Evolutionary conservation across 2,797 vertebrate species (phyloP).

Genomic region (Arnoldichthys spilopterus): DNA sequence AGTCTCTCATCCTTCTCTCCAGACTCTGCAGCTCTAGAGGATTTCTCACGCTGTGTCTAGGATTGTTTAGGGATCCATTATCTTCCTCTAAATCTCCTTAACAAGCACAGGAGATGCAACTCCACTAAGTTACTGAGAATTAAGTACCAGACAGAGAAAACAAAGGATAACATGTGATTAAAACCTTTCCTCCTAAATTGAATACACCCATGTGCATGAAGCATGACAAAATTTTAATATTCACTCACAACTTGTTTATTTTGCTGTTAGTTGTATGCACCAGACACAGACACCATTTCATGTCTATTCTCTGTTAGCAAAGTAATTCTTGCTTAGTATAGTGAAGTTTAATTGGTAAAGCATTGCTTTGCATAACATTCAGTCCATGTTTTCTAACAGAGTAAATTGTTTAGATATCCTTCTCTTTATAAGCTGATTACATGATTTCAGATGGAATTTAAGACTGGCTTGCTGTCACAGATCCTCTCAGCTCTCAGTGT

Average conservation of each 20-base stretch:
- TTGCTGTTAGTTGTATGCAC: constrained; percentile 26
- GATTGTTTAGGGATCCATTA: constrained; percentile 32
- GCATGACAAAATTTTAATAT: neutral
- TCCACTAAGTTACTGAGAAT: constrained; percentile 3
- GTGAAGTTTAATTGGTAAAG: constrained; percentile 22
- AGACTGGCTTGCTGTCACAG: neutral
- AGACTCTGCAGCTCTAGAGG: neutral
- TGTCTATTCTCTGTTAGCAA: constrained; percentile 20
- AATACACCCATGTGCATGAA: neutral
- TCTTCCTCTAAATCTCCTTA: constrained; percentile 16
- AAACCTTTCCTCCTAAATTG: neutral
- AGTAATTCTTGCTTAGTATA: constrained; percentile 32
- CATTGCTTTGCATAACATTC: neutral
- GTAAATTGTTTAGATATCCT: neutral
- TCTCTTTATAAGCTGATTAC: neutral
- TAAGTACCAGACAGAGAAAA: neutral
- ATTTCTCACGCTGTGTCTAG: constrained; percentile 12
- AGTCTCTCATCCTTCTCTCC: neutral
- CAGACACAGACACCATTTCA: constrained; percentile 20
- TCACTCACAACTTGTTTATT: constrained; percentile 1
- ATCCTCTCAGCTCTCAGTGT: no score
- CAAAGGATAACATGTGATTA: neutral
- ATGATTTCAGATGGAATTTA: neutral
- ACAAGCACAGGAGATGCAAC: neutral
- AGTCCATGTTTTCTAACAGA: neutral